Conservation (phyloP, 1,140 invertebrate genomes). For the Elysia chlorotica region DNA sequence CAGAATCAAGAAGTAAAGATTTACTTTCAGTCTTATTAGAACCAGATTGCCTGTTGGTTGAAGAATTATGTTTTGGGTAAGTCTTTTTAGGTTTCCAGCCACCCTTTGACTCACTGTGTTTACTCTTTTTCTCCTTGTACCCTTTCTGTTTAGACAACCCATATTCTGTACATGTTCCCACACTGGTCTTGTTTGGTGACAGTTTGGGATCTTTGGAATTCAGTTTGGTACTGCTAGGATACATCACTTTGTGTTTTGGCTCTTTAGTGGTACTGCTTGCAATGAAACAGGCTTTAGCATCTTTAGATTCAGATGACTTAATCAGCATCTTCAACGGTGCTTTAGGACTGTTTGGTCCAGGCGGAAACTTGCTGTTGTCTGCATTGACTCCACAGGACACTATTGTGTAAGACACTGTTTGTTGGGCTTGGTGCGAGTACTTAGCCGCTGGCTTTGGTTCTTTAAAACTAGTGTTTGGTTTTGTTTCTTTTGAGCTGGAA, state of each 20-base stretch:
- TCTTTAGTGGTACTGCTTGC: too few relatives aligned
- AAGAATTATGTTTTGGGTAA: too few relatives aligned
- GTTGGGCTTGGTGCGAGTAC: not conserved
- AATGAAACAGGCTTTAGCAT: not conserved
- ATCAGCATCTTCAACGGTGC: slow-evolving; percentile 6
- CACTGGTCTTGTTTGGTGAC: not conserved
- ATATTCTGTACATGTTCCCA: not conserved
- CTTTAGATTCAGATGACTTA: slow-evolving; percentile 4
- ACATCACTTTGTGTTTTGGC: not conserved
- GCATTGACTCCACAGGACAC: not conserved
- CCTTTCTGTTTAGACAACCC: not conserved
- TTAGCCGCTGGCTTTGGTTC: not conserved
- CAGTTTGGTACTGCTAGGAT: not conserved
- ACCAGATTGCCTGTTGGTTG: too few relatives aligned
- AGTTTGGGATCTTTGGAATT: not conserved
- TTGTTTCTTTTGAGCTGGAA: too few relatives aligned
- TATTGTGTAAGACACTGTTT: not conserved
- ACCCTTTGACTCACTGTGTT: too few relatives aligned
- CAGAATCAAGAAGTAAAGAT: too few relatives aligned
- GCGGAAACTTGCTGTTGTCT: not conserved
- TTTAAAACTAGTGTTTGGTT: too few relatives aligned
- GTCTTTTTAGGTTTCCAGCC: too few relatives aligned
- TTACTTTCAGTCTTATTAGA: too few relatives aligned
- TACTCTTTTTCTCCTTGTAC: not conserved
- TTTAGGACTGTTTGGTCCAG: not conserved